Percentiles rank a stretch among this genome's conserved stretches.
These are phyloP conservation scores for Ctenomys sociabilis DNA, from an alignment of 2,113 vertebrate species.

Conservation along the genomic window DNA sequence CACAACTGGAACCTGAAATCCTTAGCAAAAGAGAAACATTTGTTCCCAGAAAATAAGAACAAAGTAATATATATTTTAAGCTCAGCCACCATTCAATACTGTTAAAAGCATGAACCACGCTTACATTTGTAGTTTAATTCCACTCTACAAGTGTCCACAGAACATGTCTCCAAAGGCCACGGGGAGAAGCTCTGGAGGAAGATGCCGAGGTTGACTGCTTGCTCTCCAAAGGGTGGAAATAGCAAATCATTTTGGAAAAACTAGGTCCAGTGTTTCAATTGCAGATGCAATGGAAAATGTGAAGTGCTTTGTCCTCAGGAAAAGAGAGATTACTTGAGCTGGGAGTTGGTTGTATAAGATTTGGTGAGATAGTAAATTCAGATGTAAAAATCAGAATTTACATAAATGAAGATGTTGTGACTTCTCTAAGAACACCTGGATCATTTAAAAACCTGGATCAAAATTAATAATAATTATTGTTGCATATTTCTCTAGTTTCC, in stretches of 20 bases:
- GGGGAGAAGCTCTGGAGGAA: background rate
- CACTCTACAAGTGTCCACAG: background rate
- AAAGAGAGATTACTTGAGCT: background rate
- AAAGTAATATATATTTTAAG: background rate
- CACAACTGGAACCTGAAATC: background rate
- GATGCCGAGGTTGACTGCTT: background rate
- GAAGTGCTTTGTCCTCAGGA: background rate
- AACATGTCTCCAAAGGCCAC: background rate
- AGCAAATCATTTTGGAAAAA: background rate
- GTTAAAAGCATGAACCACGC: background rate
- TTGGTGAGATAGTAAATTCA: background rate
- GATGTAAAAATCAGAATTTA: background rate
- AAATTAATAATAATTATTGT: background rate
- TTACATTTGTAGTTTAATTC: background rate
- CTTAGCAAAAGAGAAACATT: background rate
- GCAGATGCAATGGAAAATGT: background rate
- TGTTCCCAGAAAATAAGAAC: background rate
- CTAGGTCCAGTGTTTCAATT: background rate
- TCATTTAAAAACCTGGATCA: background rate
- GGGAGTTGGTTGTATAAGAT: background rate
- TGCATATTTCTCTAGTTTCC: background rate
- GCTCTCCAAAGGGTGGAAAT: background rate
- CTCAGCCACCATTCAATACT: fast-evolving
- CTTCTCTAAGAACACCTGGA: background rate
- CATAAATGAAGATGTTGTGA: background rate